A percentile compares a stretch with the other conserved stretches of the same genome.
phyloP scores from a whole-genome alignment of 35 echinoderm and acorn worm species.

The Strongylocentrotus purpuratus region DNA sequence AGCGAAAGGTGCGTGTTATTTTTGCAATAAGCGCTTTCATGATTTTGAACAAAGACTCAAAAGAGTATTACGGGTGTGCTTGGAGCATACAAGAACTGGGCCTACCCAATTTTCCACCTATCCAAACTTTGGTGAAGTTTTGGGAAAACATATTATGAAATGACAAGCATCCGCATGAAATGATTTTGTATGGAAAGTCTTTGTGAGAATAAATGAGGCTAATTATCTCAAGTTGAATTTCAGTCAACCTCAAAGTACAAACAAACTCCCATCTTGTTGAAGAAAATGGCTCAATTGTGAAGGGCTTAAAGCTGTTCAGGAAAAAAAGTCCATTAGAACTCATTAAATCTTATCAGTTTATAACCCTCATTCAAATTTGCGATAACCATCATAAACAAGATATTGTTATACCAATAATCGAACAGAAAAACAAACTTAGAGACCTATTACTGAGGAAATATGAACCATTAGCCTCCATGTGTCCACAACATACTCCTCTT shows the following conservation, averaged over 20 bases:
- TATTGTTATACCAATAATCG: background rate
- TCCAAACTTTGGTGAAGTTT: background rate
- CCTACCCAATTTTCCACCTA: background rate
- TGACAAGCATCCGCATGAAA: background rate
- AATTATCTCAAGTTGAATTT: background rate
- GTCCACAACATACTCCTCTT: background rate
- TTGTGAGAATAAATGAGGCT: background rate
- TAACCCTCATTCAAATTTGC: background rate
- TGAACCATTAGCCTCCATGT: background rate
- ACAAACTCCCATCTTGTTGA: background rate
- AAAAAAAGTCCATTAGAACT: background rate
- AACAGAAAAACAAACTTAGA: background rate
- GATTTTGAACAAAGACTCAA: background rate
- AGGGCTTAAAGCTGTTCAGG: background rate
- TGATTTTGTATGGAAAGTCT: background rate
- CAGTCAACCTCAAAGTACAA: background rate
- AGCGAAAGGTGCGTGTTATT: background rate
- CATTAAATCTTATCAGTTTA: background rate
- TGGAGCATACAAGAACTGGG: background rate
- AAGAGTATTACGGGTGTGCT: background rate
- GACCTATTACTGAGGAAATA: background rate
- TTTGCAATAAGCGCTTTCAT: slow-evolving; percentile 2
- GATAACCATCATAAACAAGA: background rate
- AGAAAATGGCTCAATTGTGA: background rate
- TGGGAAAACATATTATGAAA: background rate